Percentiles rank a stretch among this genome's conserved stretches.
phyloP scores from a whole-genome alignment of 2,888 invertebrate species.

The Timema podura region DNA sequence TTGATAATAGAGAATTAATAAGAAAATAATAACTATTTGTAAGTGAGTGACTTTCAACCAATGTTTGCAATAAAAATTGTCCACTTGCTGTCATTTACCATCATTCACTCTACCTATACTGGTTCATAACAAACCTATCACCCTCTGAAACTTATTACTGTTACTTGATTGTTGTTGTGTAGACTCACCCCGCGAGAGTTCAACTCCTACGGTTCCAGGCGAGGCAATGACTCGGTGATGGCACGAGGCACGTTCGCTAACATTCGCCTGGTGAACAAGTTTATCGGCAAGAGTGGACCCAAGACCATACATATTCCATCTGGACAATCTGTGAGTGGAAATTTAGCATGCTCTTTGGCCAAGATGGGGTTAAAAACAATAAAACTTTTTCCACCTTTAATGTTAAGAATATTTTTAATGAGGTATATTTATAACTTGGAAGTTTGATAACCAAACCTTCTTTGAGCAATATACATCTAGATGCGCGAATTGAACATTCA shows the following conservation, averaged over 20 bases:
- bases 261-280: constrained; percentile 90
- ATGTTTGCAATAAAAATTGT: no score
- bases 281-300: constrained; percentile 75
- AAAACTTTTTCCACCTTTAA: not conserved
- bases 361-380: not conserved
- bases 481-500: no score
- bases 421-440: not conserved
- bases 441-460: not conserved
- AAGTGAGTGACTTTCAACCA: no score
- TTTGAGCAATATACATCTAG: not conserved
- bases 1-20: no score
- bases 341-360: not conserved
- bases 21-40: no score
- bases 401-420: no score
- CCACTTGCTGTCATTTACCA: no score
- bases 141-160: no score
- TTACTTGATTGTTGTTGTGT: constrained; percentile 31
- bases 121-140: no score
- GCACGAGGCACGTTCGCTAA: constrained; percentile 97
- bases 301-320: constrained; percentile 83
- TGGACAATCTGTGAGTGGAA: constrained; percentile 62
- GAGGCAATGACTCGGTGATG: constrained; percentile 98
- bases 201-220: constrained; percentile 95
- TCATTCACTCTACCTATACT: no score
- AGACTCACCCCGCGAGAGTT: constrained; percentile 89